phyloP scores from a whole-genome alignment of 2,888 invertebrate genomes.

The Rhogogaster chlorosoma region DNA sequence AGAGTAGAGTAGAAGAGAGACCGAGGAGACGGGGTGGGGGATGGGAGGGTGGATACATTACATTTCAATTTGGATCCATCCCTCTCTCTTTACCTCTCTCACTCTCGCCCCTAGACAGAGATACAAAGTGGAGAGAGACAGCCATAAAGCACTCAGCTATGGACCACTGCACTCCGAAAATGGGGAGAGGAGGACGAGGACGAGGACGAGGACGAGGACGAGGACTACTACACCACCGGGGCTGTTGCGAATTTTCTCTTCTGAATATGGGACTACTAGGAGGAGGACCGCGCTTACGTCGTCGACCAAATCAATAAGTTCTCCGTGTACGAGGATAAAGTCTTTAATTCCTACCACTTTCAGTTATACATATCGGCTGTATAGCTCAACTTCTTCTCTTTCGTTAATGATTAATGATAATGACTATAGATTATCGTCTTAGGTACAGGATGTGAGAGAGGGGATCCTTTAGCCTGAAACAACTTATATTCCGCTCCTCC shows the following conservation, averaged over 20 bases:
- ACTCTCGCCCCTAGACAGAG: slow-evolving; percentile 58
- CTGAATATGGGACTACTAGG: slow-evolving; percentile 45
- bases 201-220: slow-evolving; percentile 31
- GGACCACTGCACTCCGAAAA: slow-evolving; percentile 62
- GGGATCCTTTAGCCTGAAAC: neutral
- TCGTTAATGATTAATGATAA: neutral
- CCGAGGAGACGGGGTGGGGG: slow-evolving; percentile 51
- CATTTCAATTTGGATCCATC: slow-evolving; percentile 73
- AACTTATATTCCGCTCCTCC: neutral
- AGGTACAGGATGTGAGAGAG: neutral
- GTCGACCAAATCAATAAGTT: slow-evolving; percentile 44
- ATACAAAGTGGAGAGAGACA: slow-evolving; percentile 49
- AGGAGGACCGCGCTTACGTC: slow-evolving; percentile 34
- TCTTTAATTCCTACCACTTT: neutral
- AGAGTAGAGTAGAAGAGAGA: slow-evolving; percentile 56
- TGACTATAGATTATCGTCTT: too few species aligned
- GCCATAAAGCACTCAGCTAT: slow-evolving; percentile 63
- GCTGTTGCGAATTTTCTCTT: slow-evolving; percentile 47
- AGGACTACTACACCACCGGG: slow-evolving; percentile 37
- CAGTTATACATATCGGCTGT: neutral
- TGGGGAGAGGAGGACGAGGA: slow-evolving; percentile 36
- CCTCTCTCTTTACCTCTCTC: slow-evolving; percentile 43
- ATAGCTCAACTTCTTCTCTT: neutral
- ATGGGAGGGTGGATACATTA: slow-evolving; percentile 67
- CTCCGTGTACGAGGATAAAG: neutral